Evolutionary conservation across 2,888 invertebrate genomes (phyloP).

Genomic region (Leistus spinibarbis): DNA sequence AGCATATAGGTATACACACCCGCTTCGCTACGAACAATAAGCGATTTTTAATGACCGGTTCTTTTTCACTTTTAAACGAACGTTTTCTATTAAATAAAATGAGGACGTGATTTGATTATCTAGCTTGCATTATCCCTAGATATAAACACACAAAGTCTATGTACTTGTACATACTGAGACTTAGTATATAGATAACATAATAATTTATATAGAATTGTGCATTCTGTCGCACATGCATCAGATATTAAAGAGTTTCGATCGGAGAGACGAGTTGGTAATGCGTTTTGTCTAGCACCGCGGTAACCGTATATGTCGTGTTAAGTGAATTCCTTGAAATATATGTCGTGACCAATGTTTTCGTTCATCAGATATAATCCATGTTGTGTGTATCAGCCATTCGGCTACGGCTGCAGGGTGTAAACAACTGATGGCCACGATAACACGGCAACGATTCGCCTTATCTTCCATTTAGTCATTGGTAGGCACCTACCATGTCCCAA

Average conservation of each 20-base stretch:
- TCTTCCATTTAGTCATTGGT: no score
- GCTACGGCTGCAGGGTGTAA: slow-evolving; percentile 57
- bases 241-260: not conserved
- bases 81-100: slow-evolving; percentile 21
- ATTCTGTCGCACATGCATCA: not conserved
- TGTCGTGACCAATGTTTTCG: slow-evolving; percentile 55
- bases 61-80: slow-evolving; percentile 30
- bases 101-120: slow-evolving; percentile 16
- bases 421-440: slow-evolving; percentile 57
- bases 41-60: slow-evolving; percentile 35
- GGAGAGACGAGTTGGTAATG: not conserved
- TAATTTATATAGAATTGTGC: no score
- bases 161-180: not conserved
- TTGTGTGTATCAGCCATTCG: slow-evolving; percentile 54
- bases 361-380: slow-evolving; percentile 54
- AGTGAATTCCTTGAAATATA: slow-evolving; percentile 47
- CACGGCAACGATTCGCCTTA: slow-evolving; percentile 36
- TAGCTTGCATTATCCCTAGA: no score
- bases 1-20: slow-evolving; percentile 4
- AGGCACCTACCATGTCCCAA: no score
- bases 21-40: slow-evolving; percentile 20
- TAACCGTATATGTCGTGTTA: slow-evolving; percentile 50
- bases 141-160: not conserved
- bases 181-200: not conserved
- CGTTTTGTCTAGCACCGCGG: slow-evolving; percentile 23